A percentile compares a stretch with the other conserved stretches of the same genome.
These are phyloP conservation scores for Lasioglossum villosulum DNA, from an alignment of 2,888 invertebrate genomes.

Conservation along the genomic window DNA sequence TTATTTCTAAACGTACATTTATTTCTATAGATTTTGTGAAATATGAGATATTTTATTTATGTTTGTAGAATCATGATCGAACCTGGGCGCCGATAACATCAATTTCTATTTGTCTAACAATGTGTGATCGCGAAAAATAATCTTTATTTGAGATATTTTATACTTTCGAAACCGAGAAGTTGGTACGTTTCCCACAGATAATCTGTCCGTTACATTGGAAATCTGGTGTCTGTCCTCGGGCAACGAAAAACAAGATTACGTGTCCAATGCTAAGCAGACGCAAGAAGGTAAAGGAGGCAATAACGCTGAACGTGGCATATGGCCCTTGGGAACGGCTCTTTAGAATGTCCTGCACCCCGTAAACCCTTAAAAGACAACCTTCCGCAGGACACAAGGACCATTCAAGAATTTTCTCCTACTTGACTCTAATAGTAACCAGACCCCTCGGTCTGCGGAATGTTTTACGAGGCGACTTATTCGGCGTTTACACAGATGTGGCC, in stretches of 20 bases:
- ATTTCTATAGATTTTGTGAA: neutral
- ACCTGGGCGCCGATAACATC: too few relatives aligned
- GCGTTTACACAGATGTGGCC: slow-evolving; percentile 1
- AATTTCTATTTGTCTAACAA: too few relatives aligned
- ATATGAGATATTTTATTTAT: neutral
- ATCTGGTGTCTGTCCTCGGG: slow-evolving; percentile 3
- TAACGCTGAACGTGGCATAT: slow-evolving; percentile 38
- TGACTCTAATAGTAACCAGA: slow-evolving; percentile 47
- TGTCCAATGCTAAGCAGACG: slow-evolving; percentile 33
- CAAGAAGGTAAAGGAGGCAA: slow-evolving; percentile 34
- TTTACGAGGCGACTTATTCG: neutral
- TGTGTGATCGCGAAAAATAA: too few relatives aligned
- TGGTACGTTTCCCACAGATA: neutral
- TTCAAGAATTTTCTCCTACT: slow-evolving; percentile 35
- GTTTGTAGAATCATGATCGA: too few relatives aligned
- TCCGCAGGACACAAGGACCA: slow-evolving; percentile 24
- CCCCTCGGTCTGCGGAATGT: neutral
- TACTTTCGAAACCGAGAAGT: neutral
- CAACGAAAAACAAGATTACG: slow-evolving; percentile 6
- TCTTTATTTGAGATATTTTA: neutral
- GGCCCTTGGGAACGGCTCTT: slow-evolving; percentile 48
- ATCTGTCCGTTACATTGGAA: neutral
- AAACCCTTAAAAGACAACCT: slow-evolving; percentile 42
- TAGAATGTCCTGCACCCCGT: slow-evolving; percentile 11
- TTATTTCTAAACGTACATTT: neutral